Base-by-base conservation (phyloP, 2,113 vertebrate genomes). In the Cacatua alba region DNA sequence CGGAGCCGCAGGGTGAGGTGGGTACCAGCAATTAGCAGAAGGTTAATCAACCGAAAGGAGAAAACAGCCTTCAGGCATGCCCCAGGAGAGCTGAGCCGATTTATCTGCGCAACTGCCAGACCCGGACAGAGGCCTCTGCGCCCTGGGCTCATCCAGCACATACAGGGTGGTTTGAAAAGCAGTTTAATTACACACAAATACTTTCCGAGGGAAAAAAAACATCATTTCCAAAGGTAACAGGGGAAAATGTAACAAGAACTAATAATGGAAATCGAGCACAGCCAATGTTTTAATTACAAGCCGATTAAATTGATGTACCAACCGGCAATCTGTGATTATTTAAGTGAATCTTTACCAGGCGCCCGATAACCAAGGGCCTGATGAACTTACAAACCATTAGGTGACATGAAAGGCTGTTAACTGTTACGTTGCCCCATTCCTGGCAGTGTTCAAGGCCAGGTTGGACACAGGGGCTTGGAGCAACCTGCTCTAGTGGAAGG, bases 61-160 rank as follows among this genome's bases (percentile, higher is more conserved):
- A 31, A 10, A 18, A 20, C 17, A 39, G 3, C 17, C 24, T 80
- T 60, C 43, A 52, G 2, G 15, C 71, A 19, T 49, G 21, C 21
- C 39, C 7, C 3, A 2, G 28, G 20, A 11, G 0, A 15, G 39
- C 28, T 74, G 77, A 91, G 39, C 64, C 33, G 6, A 26, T 69
- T 81, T 37, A n/a, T 12, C 74, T 57, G 82, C 13, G 39, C 60
- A 46, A 19, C 13, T 2, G 12, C 60, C 86, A 57, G 60, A 20
- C 13, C 46, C 31, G 18, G 76, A 8, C 69, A 26, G 81, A 33
- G 53, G 33, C 41, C 35, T 13, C 67, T 15, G 5, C 2, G 5
- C 85, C 72, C 18, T 25, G 10, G 12, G 55, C 65, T 52, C 65
- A 2, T 2, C 0, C 3, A 28, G 43, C 31, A 2, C 70, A 0